Base-by-base conservation (phyloP, 1,140 invertebrate species). In the Drosophila bocqueti region DNA sequence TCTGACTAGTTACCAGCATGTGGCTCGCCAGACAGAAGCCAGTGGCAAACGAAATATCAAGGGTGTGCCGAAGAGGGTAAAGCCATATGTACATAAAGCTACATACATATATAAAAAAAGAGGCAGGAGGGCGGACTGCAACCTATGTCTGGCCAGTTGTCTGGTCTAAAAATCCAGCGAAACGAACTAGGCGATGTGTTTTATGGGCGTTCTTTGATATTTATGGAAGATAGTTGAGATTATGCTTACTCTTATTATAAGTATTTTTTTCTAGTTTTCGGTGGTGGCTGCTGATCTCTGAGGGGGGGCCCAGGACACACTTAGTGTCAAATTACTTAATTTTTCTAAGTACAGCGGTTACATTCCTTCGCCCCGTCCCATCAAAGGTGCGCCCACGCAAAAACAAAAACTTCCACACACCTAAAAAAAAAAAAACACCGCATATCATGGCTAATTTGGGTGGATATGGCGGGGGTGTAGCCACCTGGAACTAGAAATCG, bases 301-400 rank as follows among this genome's bases (percentile, higher is more conserved):
- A 45, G 80, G 46, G 18, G 18, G 18, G 45, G 18, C 26, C 52
- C 69, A 50, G 45, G 59, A 63, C 58, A 50, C 52, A n/a, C n/a
- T n/a, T n/a, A n/a, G n/a, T n/a, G n/a, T n/a, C n/a, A n/a, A n/a
- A n/a, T n/a, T 52, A 63, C 49, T 60, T 77, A 65, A 79, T 80
- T 73, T 77, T 78, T 77, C 54, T 66, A 84, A 84, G 77, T 84
- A 81, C 81, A 84, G 38, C 60, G 34, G 47, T 55, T 74, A 74
- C 65, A 61, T 45, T 82, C 60, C 11, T 11, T 13, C 34, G 10
- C 11, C 34, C 24, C 24, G 24, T 24, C 15, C 36, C 26, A 21
- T 50, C 16, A 52, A 83, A 83, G 81, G 81, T 71, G 76, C 72
- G 81, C 81, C 81, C 81, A 83, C 81, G 67, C 38, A 60, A 57